phyloP scores from a whole-genome alignment of 1,140 invertebrate species.

The Glomeris maerens region DNA sequence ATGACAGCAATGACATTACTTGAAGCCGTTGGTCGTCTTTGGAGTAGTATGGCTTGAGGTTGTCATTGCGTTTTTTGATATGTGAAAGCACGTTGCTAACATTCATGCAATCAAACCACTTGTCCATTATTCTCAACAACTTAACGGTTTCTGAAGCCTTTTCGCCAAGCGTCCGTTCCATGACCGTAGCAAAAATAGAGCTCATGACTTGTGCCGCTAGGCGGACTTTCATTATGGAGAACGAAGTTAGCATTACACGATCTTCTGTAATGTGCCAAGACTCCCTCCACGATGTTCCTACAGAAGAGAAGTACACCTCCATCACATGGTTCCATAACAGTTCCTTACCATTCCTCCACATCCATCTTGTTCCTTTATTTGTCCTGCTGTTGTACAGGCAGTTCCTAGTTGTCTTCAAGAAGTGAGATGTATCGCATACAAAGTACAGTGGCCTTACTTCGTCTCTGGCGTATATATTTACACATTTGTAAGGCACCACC shows the following conservation, averaged over 20 bases:
- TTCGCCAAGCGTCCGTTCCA: neutral
- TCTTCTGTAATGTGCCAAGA: neutral
- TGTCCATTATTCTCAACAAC: neutral
- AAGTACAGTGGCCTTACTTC: neutral
- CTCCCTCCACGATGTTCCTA: neutral
- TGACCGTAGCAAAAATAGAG: neutral
- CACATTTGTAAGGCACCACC: constrained; percentile 1
- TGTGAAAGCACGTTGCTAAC: neutral
- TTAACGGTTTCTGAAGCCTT: constrained; percentile 5
- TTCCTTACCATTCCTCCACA: neutral
- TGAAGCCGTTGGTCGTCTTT: neutral
- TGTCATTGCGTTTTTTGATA: neutral
- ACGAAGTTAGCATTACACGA: neutral
- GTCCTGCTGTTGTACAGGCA: neutral
- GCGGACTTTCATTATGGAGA: constrained; percentile 3
- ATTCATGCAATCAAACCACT: constrained; percentile 5
- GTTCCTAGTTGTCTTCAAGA: constrained; percentile 3
- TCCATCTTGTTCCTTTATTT: neutral
- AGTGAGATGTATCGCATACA: neutral
- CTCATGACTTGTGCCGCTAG: constrained; percentile 4
- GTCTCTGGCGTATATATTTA: neutral
- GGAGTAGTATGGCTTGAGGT: neutral
- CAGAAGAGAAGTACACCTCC: neutral
- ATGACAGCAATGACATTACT: neutral
- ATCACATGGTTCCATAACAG: neutral